Base-by-base conservation (phyloP, 2,888 invertebrate species). In the Melikaiella ostensackeni region DNA sequence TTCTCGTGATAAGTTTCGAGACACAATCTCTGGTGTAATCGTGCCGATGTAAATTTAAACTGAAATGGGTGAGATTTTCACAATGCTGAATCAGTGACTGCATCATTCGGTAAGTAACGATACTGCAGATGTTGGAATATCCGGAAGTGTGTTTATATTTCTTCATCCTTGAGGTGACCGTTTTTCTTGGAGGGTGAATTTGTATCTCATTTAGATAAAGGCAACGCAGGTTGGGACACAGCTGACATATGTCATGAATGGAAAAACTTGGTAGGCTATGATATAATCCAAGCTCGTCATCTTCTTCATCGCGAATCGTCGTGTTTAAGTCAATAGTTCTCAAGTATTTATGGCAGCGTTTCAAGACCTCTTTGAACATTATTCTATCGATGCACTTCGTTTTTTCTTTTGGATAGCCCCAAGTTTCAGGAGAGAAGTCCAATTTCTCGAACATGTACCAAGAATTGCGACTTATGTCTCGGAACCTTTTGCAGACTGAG, bases 321-420 rank as follows among this genome's bases (percentile, higher is more conserved):
- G 35, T 35, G 8, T 35, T 35, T 35, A 35, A 35, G 35, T 35
- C 35, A 8, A 35, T 35, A 8, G 35, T 35, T 35, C 7, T 50
- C 11, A 50, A 50, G n/a, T n/a, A 50, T 50, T 50, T 50, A 50
- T n/a, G 50, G n/a, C 50, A 19, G 50, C 50, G n/a, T n/a, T 50
- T 50, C n/a, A 46, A 19, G 19, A 46, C 46, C 16, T 16, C 46
- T 16, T 19, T 46, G 46, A 46, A 46, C 1, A 19, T n/a, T 50
- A 2, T 50, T n/a, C n/a, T n/a, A n/a, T 50, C 50, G 50, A 50
- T 50, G 50, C n/a, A 50, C n/a, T 50, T 50, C 8, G 16, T n/a
- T 50, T 50, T n/a, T n/a, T 50, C 50, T 50, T 50, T n/a, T n/a
- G 50, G 50, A n/a, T n/a, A 50, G 50, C 50, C 50, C 50, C 50